Evolutionary conservation across 2,797 vertebrate species (phyloP).

Genomic region (Hypotaenidia okinawae): DNA sequence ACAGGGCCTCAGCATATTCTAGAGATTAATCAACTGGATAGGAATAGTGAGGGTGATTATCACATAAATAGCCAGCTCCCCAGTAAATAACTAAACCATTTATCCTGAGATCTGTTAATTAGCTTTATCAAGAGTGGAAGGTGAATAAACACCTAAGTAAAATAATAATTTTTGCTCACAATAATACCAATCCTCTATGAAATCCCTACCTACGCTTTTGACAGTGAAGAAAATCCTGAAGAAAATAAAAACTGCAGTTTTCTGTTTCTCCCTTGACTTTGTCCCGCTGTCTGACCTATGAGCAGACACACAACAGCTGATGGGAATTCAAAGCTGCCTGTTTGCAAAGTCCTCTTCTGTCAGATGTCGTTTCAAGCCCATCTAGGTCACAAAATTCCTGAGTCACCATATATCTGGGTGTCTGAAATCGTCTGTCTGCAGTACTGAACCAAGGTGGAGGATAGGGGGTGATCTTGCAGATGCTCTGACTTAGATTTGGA

Average conservation of each 20-base stretch:
- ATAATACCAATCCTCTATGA: background rate
- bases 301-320: background rate
- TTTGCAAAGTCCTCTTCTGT: background rate
- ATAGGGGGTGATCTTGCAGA: background rate
- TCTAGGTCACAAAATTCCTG: background rate
- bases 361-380: background rate
- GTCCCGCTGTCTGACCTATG: background rate
- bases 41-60: background rate
- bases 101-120: slow-evolving; percentile 34
- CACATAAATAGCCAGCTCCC: background rate
- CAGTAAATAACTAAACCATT: background rate
- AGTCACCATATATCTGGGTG: background rate
- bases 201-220: background rate
- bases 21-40: background rate
- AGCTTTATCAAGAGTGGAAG: slow-evolving; percentile 10
- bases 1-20: background rate
- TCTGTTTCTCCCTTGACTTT: background rate
- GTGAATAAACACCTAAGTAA: background rate
- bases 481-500: background rate
- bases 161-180: background rate
- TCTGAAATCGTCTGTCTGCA: background rate
- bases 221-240: background rate
- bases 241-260: background rate
- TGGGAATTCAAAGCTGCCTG: background rate
- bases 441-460: background rate